phyloP scores from a whole-genome alignment of 2,888 invertebrate genomes.

The Eupithecia exiguata region DNA sequence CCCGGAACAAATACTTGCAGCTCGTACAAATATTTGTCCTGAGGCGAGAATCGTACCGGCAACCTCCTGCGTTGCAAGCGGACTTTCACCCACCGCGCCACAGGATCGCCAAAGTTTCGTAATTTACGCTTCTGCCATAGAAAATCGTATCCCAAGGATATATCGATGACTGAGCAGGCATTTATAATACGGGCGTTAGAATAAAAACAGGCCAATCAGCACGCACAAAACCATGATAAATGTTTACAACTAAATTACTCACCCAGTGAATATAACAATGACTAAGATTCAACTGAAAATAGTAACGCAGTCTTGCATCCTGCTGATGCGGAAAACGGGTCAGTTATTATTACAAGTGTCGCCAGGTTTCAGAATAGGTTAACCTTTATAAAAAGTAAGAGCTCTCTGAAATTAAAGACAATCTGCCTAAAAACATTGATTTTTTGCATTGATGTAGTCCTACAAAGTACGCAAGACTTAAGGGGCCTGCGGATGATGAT shows the following conservation, averaged over 20 bases:
- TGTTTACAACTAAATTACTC: constrained; percentile 9
- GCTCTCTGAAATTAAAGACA: background rate
- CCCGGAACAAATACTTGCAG: no score
- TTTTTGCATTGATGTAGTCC: background rate
- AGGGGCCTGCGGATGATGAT: no score
- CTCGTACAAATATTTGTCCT: no score
- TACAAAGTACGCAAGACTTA: background rate
- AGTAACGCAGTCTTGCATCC: constrained; percentile 57
- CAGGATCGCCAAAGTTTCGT: no score
- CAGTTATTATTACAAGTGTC: constrained; percentile 56
- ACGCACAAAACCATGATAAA: background rate
- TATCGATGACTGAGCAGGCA: no score
- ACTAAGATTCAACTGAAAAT: constrained; percentile 58
- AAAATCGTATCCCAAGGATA: no score
- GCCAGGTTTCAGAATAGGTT: constrained; percentile 17
- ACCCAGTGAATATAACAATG: constrained; percentile 48
- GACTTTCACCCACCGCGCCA: no score
- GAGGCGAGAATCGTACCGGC: no score
- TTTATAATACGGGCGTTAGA: background rate
- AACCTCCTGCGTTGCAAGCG: no score
- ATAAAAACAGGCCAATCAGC: background rate
- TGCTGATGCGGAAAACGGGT: constrained; percentile 61
- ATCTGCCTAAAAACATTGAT: background rate
- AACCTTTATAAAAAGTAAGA: background rate
- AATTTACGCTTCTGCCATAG: no score